Evolutionary conservation across 2,797 vertebrate genomes (phyloP).

Genomic region (Adrianichthys oophorus): DNA sequence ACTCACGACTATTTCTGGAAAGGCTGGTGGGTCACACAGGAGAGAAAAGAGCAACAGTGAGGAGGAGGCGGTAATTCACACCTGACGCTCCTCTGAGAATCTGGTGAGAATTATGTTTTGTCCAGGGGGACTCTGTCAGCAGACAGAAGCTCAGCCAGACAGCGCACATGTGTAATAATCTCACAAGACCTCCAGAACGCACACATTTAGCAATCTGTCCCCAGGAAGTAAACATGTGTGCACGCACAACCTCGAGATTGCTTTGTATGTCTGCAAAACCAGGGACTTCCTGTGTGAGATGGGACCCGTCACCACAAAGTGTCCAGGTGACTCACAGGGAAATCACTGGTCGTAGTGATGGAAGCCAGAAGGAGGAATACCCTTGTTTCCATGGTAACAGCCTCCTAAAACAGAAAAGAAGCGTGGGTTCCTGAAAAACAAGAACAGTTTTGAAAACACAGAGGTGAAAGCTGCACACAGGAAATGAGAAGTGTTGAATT

Average conservation of each 20-base stretch:
- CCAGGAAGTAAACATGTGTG: slow-evolving; percentile 36
- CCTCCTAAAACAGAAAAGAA: slow-evolving; percentile 14
- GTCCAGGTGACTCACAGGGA: slow-evolving; percentile 57
- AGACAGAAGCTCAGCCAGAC: slow-evolving; percentile 31
- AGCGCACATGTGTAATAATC: slow-evolving; percentile 68
- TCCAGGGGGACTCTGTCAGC: slow-evolving; percentile 15
- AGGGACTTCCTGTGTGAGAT: slow-evolving; percentile 45
- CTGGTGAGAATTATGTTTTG: slow-evolving; percentile 70
- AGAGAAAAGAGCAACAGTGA: neutral
- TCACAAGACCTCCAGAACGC: slow-evolving; percentile 45
- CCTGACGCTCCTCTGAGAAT: slow-evolving; percentile 42
- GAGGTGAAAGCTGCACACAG: slow-evolving; percentile 3
- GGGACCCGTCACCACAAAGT: slow-evolving; percentile 45
- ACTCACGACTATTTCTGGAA: slow-evolving; percentile 62
- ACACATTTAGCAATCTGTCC: slow-evolving; percentile 37
- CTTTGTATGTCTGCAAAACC: slow-evolving; percentile 44
- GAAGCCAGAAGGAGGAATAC: slow-evolving; percentile 6
- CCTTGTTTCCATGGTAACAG: slow-evolving; percentile 53
- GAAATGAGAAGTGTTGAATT: slow-evolving; percentile 4
- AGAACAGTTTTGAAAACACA: slow-evolving; percentile 6
- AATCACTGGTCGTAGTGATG: slow-evolving; percentile 47
- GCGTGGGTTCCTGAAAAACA: slow-evolving; percentile 26
- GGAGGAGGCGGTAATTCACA: slow-evolving; percentile 66
- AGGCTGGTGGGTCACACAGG: slow-evolving; percentile 5
- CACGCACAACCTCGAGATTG: slow-evolving; percentile 32